A percentile compares a stretch with the other conserved stretches of the same genome.
These are phyloP conservation scores for Brachyptera putata DNA, from an alignment of 2,888 invertebrate genomes.

Conservation along the genomic window DNA sequence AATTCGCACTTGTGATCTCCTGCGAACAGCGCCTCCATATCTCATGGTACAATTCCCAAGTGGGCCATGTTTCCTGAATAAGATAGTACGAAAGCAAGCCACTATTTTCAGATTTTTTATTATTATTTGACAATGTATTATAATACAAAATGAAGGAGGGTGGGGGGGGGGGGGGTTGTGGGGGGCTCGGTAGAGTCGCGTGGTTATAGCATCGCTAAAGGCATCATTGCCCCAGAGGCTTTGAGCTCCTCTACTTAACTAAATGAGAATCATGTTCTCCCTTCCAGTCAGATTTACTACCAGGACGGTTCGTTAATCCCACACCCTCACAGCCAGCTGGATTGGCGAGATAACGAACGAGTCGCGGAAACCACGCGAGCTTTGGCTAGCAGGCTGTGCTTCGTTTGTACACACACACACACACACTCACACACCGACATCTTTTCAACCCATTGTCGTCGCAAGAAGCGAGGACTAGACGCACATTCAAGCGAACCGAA, in stretches of 20 bases:
- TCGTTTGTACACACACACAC: neutral
- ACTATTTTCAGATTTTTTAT: slow-evolving; percentile 18
- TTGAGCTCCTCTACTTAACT: slow-evolving; percentile 25
- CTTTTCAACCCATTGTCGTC: neutral
- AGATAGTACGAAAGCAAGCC: slow-evolving; percentile 15
- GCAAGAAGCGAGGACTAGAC: too few relatives aligned
- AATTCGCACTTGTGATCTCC: slow-evolving; percentile 9
- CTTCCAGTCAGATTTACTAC: slow-evolving; percentile 22
- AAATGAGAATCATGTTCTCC: slow-evolving; percentile 28
- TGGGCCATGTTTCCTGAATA: slow-evolving; percentile 16
- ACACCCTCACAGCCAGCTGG: slow-evolving; percentile 17
- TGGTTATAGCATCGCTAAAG: neutral
- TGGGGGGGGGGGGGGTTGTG: neutral
- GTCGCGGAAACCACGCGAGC: slow-evolving; percentile 15
- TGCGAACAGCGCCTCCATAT: slow-evolving; percentile 2
- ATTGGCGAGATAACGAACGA: slow-evolving; percentile 19
- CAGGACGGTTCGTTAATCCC: slow-evolving; percentile 25
- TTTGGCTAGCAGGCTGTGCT: too few relatives aligned
- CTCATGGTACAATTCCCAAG: slow-evolving; percentile 15
- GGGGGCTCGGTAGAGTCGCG: neutral
- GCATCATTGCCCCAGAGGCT: slow-evolving; percentile 7
- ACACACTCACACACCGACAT: too few relatives aligned
- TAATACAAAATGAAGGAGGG: neutral
- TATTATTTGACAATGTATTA: slow-evolving; percentile 18
- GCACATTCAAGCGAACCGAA: too few relatives aligned